Evolutionary conservation across 2,888 invertebrate species (phyloP).

Genomic region (Hyposoter didymator): DNA sequence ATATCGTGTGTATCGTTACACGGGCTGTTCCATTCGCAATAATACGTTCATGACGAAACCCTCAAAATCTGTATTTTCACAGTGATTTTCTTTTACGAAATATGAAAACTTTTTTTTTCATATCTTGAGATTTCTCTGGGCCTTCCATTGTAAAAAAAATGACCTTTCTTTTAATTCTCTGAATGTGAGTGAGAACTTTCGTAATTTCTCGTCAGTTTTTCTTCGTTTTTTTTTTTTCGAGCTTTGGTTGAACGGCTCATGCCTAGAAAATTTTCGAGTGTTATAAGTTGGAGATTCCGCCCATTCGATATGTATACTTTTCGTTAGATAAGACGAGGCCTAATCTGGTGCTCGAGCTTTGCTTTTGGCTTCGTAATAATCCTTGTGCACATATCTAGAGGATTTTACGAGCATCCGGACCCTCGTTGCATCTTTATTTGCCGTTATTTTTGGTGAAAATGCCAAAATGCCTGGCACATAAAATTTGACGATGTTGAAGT

Average conservation of each 20-base stretch:
- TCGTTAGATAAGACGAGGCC: conserved; percentile 30
- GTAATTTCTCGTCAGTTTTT: too few relatives aligned
- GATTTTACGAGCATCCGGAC: background rate
- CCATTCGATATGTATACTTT: background rate
- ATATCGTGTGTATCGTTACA: background rate
- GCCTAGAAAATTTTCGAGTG: conserved; percentile 9
- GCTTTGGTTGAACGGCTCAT: background rate
- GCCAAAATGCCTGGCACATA: background rate
- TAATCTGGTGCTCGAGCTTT: conserved; percentile 16
- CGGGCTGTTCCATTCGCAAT: background rate
- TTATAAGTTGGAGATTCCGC: conserved; percentile 10
- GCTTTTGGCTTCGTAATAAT: background rate
- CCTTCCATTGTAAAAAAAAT: too few relatives aligned
- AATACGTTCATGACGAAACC: background rate
- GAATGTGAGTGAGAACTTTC: too few relatives aligned
- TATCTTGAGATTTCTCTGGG: too few relatives aligned
- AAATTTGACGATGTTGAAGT: background rate
- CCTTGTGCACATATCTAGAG: background rate
- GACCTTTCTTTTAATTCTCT: too few relatives aligned
- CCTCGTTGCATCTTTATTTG: background rate
- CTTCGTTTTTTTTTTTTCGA: background rate
- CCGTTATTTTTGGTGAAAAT: background rate
- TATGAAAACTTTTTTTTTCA: background rate
- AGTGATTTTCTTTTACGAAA: background rate
- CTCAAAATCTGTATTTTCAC: background rate